Evolutionary conservation across 1,140 invertebrate genomes (phyloP).

Genomic region (Potamilus streckersoni): DNA sequence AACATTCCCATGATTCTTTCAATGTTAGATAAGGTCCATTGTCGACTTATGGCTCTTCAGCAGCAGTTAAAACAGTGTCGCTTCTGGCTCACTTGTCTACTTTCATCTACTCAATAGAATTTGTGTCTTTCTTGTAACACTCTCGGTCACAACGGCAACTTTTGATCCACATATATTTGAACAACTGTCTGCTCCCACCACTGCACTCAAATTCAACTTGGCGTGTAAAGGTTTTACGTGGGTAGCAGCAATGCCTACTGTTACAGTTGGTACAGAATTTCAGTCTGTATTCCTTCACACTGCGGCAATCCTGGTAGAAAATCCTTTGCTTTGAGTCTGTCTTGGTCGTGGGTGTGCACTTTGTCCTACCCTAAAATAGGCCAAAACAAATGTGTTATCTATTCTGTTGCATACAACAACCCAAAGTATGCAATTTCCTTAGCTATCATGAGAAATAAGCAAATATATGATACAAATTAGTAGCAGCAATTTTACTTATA

Average conservation of each 20-base stretch:
- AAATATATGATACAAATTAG: background rate
- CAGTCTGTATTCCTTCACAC: conserved; percentile 74
- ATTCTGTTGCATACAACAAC: background rate
- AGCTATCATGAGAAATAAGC: background rate
- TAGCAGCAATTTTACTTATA: too few relatives aligned
- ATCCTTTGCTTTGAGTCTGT: conserved; percentile 70
- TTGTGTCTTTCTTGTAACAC: conserved; percentile 33
- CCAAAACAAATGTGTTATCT: background rate
- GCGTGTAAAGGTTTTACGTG: conserved; percentile 73
- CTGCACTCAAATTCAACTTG: conserved; percentile 68
- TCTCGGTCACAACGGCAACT: conserved; percentile 51
- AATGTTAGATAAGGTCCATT: too few relatives aligned
- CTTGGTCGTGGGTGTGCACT: conserved; percentile 76
- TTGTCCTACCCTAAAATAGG: conserved; percentile 73
- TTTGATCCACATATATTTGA: conserved; percentile 60
- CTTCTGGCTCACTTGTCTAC: too few relatives aligned
- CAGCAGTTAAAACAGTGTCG: too few relatives aligned
- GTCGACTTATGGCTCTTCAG: too few relatives aligned
- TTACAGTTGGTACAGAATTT: conserved; percentile 76
- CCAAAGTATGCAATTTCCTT: background rate
- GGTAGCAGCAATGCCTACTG: conserved; percentile 72
- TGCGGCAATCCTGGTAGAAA: conserved; percentile 74
- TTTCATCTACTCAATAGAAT: too few relatives aligned
- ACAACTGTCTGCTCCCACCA: conserved; percentile 32
- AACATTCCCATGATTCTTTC: too few relatives aligned